phyloP scores from a whole-genome alignment of 2,797 vertebrate genomes.

The Hyperoplus lanceolatus region DNA sequence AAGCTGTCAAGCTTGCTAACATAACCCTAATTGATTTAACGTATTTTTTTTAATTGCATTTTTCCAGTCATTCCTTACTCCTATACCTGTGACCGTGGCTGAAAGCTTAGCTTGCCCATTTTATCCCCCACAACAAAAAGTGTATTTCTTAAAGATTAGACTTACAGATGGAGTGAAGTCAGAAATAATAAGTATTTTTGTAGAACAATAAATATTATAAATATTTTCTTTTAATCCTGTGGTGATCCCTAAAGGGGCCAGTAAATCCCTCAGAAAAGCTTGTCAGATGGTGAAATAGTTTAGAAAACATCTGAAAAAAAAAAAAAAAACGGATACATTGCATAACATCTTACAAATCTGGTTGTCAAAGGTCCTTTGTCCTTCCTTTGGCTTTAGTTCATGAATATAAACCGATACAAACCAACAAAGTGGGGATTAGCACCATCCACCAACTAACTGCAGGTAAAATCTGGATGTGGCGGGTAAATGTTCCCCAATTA shows the following conservation, averaged over 20 bases:
- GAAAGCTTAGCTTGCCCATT: no score
- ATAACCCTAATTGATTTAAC: no score
- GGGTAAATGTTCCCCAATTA: conserved; percentile 1
- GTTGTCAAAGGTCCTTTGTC: neutral
- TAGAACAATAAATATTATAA: neutral
- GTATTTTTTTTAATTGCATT: no score
- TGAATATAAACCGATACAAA: neutral
- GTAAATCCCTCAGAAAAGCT: neutral
- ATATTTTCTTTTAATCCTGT: neutral
- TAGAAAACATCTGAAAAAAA: neutral
- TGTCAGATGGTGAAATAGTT: neutral
- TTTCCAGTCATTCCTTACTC: no score
- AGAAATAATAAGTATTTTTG: neutral
- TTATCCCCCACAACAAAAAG: no score
- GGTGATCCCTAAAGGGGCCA: neutral
- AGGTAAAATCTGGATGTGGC: conserved; percentile 38
- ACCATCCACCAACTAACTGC: conserved; percentile 20
- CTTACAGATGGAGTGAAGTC: no score
- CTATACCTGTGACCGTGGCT: no score
- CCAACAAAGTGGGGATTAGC: conserved; percentile 23
- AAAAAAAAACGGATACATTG: neutral
- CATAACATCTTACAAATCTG: neutral
- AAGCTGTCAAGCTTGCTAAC: no score
- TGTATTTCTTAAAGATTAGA: no score
- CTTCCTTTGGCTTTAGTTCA: neutral